phyloP scores from a whole-genome alignment of 2,888 invertebrate genomes.

The Tiliacea citrago region DNA sequence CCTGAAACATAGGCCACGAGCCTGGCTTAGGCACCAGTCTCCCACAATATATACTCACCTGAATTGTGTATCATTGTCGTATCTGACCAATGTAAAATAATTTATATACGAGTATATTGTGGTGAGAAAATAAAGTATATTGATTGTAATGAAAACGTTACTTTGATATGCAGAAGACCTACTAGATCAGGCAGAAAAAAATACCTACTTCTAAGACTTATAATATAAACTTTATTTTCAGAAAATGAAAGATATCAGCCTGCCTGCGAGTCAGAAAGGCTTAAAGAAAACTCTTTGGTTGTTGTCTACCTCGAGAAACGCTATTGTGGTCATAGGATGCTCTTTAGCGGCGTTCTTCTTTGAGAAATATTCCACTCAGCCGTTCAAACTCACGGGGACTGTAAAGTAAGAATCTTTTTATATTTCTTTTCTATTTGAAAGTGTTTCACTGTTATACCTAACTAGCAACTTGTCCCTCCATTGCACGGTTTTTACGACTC shows the following conservation, averaged over 20 bases:
- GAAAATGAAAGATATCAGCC: slow-evolving; percentile 94
- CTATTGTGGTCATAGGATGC: slow-evolving; percentile 94
- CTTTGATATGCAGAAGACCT: background rate
- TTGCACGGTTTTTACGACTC: background rate
- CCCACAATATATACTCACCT: too few relatives aligned
- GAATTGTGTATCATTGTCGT: too few relatives aligned
- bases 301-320: slow-evolving; percentile 95
- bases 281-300: slow-evolving; percentile 93
- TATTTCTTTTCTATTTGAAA: slow-evolving; percentile 6
- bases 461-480: too few relatives aligned
- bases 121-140: too few relatives aligned
- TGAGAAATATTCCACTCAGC: slow-evolving; percentile 86
- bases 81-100: too few relatives aligned
- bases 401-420: slow-evolving; percentile 87
- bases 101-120: too few relatives aligned
- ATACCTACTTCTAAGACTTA: background rate
- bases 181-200: background rate
- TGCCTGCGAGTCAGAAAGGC: slow-evolving; percentile 81
- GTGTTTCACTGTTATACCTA: background rate
- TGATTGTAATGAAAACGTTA: background rate
- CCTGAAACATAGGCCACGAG: too few relatives aligned
- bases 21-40: too few relatives aligned
- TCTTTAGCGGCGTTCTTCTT: slow-evolving; percentile 93
- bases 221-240: slow-evolving; percentile 76
- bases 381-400: slow-evolving; percentile 94